Percentiles rank a stretch among this genome's conserved stretches.
These are phyloP conservation scores for Myzus persicae DNA, from an alignment of 1,140 invertebrate species.

Conservation along the genomic window DNA sequence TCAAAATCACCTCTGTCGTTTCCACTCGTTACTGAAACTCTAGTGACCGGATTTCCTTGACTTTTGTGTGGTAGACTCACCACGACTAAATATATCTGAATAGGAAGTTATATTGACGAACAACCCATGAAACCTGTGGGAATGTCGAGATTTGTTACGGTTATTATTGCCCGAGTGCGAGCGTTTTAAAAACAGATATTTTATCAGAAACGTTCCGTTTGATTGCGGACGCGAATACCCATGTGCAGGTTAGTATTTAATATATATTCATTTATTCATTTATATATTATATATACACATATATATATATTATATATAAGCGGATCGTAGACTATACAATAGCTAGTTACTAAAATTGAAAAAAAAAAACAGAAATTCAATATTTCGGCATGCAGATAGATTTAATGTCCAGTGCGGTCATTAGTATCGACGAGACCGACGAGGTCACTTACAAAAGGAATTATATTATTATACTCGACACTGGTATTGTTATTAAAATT, in stretches of 20 bases:
- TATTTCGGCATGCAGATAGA: not conserved
- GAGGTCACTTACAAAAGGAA: no score
- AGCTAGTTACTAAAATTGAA: not conserved
- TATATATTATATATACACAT: no score
- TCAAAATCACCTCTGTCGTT: conserved; percentile 56
- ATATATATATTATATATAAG: no score
- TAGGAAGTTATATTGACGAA: no score
- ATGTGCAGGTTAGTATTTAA: no score
- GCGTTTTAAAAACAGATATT: not conserved
- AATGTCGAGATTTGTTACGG: not conserved
- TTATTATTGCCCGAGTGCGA: no score
- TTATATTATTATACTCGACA: not conserved
- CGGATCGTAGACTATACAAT: no score
- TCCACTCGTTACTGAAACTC: conserved; percentile 36
- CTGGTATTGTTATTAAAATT: not conserved
- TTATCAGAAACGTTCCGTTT: no score
- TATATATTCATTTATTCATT: no score
- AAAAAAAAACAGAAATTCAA: not conserved
- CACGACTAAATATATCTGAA: not conserved
- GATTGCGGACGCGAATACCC: no score
- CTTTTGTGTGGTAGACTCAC: not conserved
- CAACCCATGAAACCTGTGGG: not conserved
- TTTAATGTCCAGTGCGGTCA: no score
- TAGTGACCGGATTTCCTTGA: conserved; percentile 12
- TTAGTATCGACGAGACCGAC: not conserved